These are phyloP conservation scores for Toxotes lorentzi DNA, from an alignment of 2,797 vertebrate species.

Conservation along the genomic window DNA sequence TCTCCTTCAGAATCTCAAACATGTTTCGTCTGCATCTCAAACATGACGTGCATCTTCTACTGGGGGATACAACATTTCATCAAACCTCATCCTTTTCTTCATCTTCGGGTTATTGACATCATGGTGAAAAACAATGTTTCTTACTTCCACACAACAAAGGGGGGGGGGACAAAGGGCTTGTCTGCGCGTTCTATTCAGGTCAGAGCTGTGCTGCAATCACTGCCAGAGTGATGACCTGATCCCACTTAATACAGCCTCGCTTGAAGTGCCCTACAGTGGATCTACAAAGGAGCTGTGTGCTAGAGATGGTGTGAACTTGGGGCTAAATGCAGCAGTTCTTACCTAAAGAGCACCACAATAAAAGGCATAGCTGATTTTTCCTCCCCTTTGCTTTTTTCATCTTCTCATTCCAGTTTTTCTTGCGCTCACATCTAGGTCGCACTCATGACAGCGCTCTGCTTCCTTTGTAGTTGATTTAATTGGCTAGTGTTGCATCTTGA, in stretches of 20 bases:
- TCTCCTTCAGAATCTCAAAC: slow-evolving; percentile 2
- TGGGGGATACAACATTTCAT: slow-evolving; percentile 6
- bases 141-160: slow-evolving; percentile 37
- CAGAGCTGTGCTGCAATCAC: slow-evolving; percentile 66
- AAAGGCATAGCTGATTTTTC: slow-evolving; percentile 8
- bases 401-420: not conserved
- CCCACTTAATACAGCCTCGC: slow-evolving; percentile 69
- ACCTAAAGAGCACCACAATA: slow-evolving; percentile 43
- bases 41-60: slow-evolving; percentile 10
- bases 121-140: slow-evolving; percentile 4
- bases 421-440: slow-evolving; percentile 51
- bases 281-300: slow-evolving; percentile 61
- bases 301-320: slow-evolving; percentile 30
- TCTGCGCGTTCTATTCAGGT: slow-evolving; percentile 62
- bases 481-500: slow-evolving; percentile 54
- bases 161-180: slow-evolving; percentile 43
- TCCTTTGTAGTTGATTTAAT: slow-evolving; percentile 68
- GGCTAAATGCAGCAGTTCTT: slow-evolving; percentile 55
- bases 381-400: slow-evolving; percentile 8
- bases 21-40: not conserved
- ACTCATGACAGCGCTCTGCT: slow-evolving; percentile 29
- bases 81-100: slow-evolving; percentile 2
- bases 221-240: slow-evolving; percentile 70
- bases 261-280: slow-evolving; percentile 60
- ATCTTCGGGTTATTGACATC: slow-evolving; percentile 27